Conservation (phyloP, 2,888 invertebrate genomes). For the Eustalomyia histrio region DNA sequence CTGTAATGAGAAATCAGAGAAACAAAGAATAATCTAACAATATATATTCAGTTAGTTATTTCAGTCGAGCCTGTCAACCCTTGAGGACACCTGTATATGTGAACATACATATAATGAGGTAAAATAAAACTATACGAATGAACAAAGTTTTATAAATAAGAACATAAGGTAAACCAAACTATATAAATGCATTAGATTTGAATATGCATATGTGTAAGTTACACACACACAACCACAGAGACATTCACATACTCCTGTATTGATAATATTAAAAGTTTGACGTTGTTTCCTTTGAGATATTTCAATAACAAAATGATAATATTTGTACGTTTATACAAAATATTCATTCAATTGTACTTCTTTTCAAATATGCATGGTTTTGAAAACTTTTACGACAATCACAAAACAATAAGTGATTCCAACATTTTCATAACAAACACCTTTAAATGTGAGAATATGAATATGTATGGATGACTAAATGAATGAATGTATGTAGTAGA, state of each 20-base stretch:
- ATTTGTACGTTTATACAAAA: conserved; percentile 18
- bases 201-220: background rate
- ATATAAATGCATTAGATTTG: conserved; percentile 52
- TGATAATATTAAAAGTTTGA: conserved; percentile 61
- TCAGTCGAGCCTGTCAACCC: background rate
- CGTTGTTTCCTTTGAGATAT: conserved; percentile 60
- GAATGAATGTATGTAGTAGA: conserved; percentile 6
- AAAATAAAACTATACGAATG: conserved; percentile 34
- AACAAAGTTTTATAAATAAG: conserved; percentile 37
- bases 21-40: too few relatives aligned
- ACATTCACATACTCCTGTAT: conserved; percentile 5
- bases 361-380: conserved; percentile 3
- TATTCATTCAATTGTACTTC: conserved; percentile 35
- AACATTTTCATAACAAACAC: conserved; percentile 40
- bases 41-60: too few relatives aligned
- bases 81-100: background rate
- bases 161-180: conserved; percentile 47
- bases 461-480: conserved; percentile 16
- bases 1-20: too few relatives aligned
- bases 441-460: conserved; percentile 14
- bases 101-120: conserved; percentile 1
- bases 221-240: background rate
- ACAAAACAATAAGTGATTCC: conserved; percentile 8
- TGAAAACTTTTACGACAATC: background rate
- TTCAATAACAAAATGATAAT: conserved; percentile 56